Base-by-base conservation (phyloP, 2,888 invertebrate species). In the Parascotia fuliginaria region DNA sequence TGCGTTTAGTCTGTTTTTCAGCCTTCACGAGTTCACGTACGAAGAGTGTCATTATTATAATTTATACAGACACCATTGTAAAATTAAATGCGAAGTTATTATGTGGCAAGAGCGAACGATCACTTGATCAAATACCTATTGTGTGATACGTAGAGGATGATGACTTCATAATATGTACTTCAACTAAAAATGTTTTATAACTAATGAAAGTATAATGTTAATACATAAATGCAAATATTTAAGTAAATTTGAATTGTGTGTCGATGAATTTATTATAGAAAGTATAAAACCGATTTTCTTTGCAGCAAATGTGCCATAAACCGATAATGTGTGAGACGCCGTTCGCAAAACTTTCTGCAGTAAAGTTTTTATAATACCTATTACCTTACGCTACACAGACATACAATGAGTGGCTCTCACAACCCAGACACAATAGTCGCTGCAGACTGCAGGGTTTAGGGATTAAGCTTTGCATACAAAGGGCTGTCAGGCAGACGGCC, bases 81-180 rank as follows among this genome's bases (percentile, higher is more conserved):
- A 12, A 31, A 22, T 27, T 29, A 44, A n/a, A n/a, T n/a, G n/a
- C 53, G 47, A 11, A 15, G 48, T 34, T 24, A 36, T 51, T 64
- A 55, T 38, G 50, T 66, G 65, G 59, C 65, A 66, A 65, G 61
- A 68, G 34, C 54, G 38, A 42, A 50, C 24, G 5, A 46, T 29
- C 69, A 67, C 55, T 61, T 67, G 66, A 55, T 55, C 50, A 67
- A 68, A 67, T 43, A 65, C 19, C 13, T 28, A 16, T 36, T 31
- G 7, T 48, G 47, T 38, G 11, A 16, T 14, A 36, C 27, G 31
- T 32, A 5, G 19, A 28, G n/a, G 43, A 32, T 54, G 47, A 29
- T 32, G 31, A 45, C 31, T 31, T 48, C 32, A 37, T 37, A 36
- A 42, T 28, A 33, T 55, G 33, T n/a, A 33, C 27, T 38, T 15